Base-by-base conservation (phyloP, 2,888 invertebrate species). In the Mellilla xanthometata region DNA sequence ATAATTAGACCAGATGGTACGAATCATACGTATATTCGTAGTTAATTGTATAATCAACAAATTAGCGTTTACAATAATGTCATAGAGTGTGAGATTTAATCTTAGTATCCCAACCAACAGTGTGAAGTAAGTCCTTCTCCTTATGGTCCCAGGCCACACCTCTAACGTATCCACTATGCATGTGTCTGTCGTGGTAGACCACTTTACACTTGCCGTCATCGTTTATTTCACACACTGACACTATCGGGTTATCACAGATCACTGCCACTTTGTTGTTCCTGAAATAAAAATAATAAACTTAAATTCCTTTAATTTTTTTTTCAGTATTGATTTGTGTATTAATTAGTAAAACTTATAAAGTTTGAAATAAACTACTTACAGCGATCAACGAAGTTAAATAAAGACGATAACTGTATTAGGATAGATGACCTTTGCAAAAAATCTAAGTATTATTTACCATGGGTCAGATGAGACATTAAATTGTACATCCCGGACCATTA, bases 31-130 rank as follows among this genome's bases (percentile, higher is more conserved):
- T 24, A 24, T 24, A 24, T 24, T 24, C 24, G 8, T 8, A 24
- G 24, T 2, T 8, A 5, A 2, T 24, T 7, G 19, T 19, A 24
- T 24, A 24, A 24, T 24, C 24, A 24, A 8, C 3, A 0, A 24
- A 5, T 7, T 5, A 8, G 5, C 11, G n/a, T 23, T 38, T 35
- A 7, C 13, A 10, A 35, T 28, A 28, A 31, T 15, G 13, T 32
- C 6, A 33, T 7, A 12, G 26, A 26, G 8, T 63, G 52, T 91
- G 91, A 7, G 75, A 72, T 46, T 78, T 75, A 9, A 91, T 65
- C 52, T 78, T 74, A 32, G 85, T 84, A 57, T 92, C 92, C 92
- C 92, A 93, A n/a, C 91, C 91, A 10, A 91, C 89, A 0, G 92
- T 83, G 56, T 90, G 86, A 1, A 93, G 76, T 12, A 71, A 56